Base-by-base conservation (phyloP, 2,113 vertebrate genomes). In the Centrocercus urophasianus region DNA sequence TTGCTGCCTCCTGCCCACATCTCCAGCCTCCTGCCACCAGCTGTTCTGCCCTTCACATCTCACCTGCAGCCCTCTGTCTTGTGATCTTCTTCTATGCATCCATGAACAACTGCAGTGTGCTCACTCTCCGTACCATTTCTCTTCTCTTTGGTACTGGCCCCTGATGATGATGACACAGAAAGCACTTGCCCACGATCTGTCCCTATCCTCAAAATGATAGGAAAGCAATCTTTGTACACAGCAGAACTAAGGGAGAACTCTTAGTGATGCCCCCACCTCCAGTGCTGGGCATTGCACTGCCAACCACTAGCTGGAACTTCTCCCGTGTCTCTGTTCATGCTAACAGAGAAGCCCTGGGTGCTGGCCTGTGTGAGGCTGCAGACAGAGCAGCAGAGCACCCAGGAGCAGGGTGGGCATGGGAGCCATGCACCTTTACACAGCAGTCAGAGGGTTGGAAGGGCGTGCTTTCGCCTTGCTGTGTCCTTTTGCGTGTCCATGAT, bases 351-450 rank as follows among this genome's bases (percentile, higher is more conserved):
- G 34, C 14, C 32, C 11, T 70, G 74, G 63, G 34, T 18, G 70
- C n/a, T 57, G 65, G 45, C 19, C 36, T n/a, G 24, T 20, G 34
- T 1, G 1, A 77, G 15, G 40, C 25, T 48, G 14, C 2, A 63
- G n/a, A 42, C 10, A 4, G 7, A 3, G 18, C 25, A 27, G 13
- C 1, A 0, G 7, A 15, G 15, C 60, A 40, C 18, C 72, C 36
- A 77, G 74, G 75, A 5, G 1, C 8, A 52, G 65, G 13, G 74
- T 7, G 24, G 5, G 21, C 45, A 52, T 9, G 11, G 20, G 3
- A 85, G 30, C 32, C 18, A 8, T 6, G 15, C 8, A 43, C 13
- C 71, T 91, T 59, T 40, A 6, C 63, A 25, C 8, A 60, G 24
- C n/a, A 89, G 6, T 19, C 10, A 50, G 40, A 86, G 48, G 63